Conservation (phyloP, 2,113 vertebrate species). For the Grammatotria lemairii region DNA sequence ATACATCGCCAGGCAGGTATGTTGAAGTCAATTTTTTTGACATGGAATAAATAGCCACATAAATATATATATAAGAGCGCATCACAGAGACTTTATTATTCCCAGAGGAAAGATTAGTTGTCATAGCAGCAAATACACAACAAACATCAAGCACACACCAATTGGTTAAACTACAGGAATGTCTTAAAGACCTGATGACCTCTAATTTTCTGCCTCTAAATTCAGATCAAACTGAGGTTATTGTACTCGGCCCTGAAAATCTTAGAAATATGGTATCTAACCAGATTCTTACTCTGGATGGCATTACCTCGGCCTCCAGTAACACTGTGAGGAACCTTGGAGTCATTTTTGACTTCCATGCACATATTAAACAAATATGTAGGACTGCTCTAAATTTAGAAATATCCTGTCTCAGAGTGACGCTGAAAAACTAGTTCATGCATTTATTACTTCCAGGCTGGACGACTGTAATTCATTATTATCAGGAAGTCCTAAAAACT, state of each 20-base stretch:
- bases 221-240: no score
- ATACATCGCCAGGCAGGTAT: accelerated
- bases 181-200: background rate
- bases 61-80: background rate
- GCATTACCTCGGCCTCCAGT: no score
- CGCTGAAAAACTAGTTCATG: no score
- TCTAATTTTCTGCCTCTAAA: background rate
- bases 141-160: background rate
- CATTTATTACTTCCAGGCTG: no score
- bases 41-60: background rate
- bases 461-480: no score
- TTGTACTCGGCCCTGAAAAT: accelerated
- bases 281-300: accelerated
- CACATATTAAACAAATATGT: no score
- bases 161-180: accelerated
- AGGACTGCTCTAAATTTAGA: no score
- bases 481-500: accelerated
- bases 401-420: no score
- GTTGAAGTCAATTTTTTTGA: accelerated
- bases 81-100: background rate
- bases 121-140: background rate
- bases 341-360: no score
- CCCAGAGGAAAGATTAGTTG: background rate
- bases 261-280: no score
- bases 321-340: accelerated